Conservation (phyloP, 2,888 invertebrate species). For the Hoplodrina blanda region DNA sequence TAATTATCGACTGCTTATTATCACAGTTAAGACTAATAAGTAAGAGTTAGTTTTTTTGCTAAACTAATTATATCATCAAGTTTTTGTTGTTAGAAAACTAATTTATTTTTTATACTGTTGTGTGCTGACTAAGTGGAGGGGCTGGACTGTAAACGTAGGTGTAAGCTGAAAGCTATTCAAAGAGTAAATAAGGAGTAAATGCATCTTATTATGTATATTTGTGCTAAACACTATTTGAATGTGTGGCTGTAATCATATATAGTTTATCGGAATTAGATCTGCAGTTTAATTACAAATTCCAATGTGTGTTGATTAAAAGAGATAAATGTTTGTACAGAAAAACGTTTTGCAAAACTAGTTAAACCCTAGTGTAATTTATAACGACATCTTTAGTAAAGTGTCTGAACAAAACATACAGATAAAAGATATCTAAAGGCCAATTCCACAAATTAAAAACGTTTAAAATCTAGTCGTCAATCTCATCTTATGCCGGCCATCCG, state of each 20-base stretch:
- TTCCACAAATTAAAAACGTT: no score
- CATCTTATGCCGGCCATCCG: no score
- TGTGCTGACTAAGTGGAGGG: slow-evolving; percentile 50
- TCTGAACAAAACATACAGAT: neutral
- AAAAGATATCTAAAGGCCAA: neutral
- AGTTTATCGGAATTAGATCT: slow-evolving; percentile 56
- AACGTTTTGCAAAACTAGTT: slow-evolving; percentile 16
- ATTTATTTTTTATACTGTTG: slow-evolving; percentile 86
- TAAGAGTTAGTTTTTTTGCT: slow-evolving; percentile 70
- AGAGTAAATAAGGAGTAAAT: slow-evolving; percentile 29
- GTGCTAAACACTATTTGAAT: slow-evolving; percentile 14
- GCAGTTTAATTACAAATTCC: slow-evolving; percentile 33
- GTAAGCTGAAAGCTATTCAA: slow-evolving; percentile 38
- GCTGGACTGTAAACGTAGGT: slow-evolving; percentile 24
- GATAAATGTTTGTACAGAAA: slow-evolving; percentile 2
- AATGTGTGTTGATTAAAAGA: slow-evolving; percentile 22
- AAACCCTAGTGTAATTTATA: neutral
- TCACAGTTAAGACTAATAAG: slow-evolving; percentile 56
- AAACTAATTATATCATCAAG: slow-evolving; percentile 84
- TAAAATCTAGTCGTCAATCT: no score
- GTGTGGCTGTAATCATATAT: slow-evolving; percentile 23
- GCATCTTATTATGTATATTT: slow-evolving; percentile 21
- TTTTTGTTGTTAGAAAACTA: slow-evolving; percentile 82
- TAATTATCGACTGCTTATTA: slow-evolving; percentile 55
- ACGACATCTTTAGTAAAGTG: neutral